A percentile compares a stretch with the other conserved stretches of the same genome.
These are phyloP conservation scores for Pantala flavescens DNA, from an alignment of 1,140 invertebrate genomes.

Conservation along the genomic window DNA sequence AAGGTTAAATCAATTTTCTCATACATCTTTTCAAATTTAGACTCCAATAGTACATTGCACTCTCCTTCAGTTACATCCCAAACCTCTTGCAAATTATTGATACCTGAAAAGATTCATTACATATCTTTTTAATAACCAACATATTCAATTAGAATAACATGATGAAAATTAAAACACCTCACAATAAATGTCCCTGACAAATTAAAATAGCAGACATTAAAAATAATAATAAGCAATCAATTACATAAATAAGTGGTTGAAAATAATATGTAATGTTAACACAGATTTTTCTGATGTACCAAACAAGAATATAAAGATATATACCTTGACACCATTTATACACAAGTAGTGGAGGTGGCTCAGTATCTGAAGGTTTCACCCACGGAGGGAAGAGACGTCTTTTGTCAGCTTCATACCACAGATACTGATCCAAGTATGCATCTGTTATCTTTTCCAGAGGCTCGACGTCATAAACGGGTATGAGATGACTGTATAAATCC, in stretches of 20 bases:
- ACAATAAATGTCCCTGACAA: too few species aligned
- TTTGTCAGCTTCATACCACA: constrained; percentile 99
- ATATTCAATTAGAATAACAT: too few species aligned
- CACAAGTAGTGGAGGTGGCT: constrained; percentile 92
- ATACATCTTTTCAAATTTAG: constrained; percentile 95
- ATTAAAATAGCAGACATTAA: too few species aligned
- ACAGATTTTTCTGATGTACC: too few species aligned
- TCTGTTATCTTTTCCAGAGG: constrained; percentile 99
- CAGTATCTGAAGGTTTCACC: constrained; percentile 98
- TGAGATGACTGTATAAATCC: constrained; percentile 97
- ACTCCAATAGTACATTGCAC: constrained; percentile 97
- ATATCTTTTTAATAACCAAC: not conserved
- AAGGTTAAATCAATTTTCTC: constrained; percentile 99
- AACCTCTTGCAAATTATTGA: constrained; percentile 95
- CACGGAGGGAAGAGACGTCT: constrained; percentile 92
- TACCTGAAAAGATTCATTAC: constrained; percentile 42
- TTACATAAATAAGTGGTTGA: too few species aligned
- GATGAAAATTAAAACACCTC: too few species aligned
- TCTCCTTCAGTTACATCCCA: constrained; percentile 98
- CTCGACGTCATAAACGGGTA: constrained; percentile 98
- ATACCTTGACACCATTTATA: constrained; percentile 99
- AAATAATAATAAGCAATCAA: too few species aligned
- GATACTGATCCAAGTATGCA: constrained; percentile 98
- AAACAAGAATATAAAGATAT: not conserved
- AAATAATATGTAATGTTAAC: too few species aligned